Base-by-base conservation (phyloP, 2,797 vertebrate genomes). In the Zenarchopterus dispar region DNA sequence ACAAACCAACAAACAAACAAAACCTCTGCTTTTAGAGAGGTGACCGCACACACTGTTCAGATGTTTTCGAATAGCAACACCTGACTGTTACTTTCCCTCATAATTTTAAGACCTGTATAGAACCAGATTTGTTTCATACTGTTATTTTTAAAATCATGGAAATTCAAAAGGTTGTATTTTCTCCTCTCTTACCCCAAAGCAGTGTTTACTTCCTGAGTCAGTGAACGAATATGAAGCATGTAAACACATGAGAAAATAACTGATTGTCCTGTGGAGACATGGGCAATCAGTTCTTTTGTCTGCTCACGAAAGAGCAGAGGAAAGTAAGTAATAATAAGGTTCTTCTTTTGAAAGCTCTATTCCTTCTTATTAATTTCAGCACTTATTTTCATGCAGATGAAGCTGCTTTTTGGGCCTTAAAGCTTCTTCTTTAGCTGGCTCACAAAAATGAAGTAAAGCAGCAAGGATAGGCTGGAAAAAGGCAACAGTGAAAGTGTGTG, bases 241-340 rank as follows among this genome's bases (percentile, higher is more conserved):
- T 8, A 55, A 39, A 24, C 56, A 67, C 58, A 60, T 9, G 5
- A 56, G 50, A 53, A 50, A 44, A 70, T 77, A 67, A 75, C 33
- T 51, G 67, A 69, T 77, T 74, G 59, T 66, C 60, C 60, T 64
- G 26, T 21, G 33, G 62, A 0, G 26, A n/a, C 19, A n/a, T 44
- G 18, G 21, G 49, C 78, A 82, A 84, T 82, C 68, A 79, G 16
- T 76, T 68, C 58, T 63, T 83, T 80, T 83, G 84, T 84, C 70
- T 77, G 43, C 60, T 81, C 70, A 73, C 80, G 77, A 83, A 78
- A 61, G 67, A 61, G 4, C 41, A 16, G 6, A 10, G 44, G 31
- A 26, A 41, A 57, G 45, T 44, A 31, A 71, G 61, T 56, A 45
- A 73, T 62, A 45, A 6, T 50, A 22, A 52, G 65, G 57, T 77